Evolutionary conservation across 2,888 invertebrate genomes (phyloP), one percentile per base, ranked within the genome.

Genomic region (Eupithecia dodoneata): DNA sequence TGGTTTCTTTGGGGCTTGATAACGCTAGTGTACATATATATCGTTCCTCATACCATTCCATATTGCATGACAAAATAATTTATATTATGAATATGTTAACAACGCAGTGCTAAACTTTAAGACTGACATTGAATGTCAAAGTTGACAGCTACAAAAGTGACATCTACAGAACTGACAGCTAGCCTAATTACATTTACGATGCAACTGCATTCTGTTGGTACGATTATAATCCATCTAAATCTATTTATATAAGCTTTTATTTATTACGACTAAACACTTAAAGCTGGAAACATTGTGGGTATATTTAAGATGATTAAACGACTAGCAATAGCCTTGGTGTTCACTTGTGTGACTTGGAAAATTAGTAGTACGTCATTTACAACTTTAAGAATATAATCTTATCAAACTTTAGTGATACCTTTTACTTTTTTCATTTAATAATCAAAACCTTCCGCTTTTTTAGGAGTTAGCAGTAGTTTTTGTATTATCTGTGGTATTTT

Each of bases 51-150:
- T 30, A 30, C 30, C 30, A 1, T 30, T 30, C 30, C 30, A 30
- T 30, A 45, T 44, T 15, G 7, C 66, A 67, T 13, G 66, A 42
- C 42, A 42, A 67, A 10, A 9, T 0, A 3, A 9, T 45, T 30
- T 30, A 69, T 45, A n/a, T 69, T 44, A 45, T 45, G 18, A n/a
- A 66, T 13, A 42, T 42, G 4, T 10, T 69, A 63, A 59, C n/a
- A 59, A 18, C 18, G 59, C 59, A 10, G 18, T 10, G 4, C 63
- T 69, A 44, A 18, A 69, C 70, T 45, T 70, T 30, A 9, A n/a
- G 70, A 70, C 18, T 70, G 70, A 70, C 70, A 49, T n/a, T n/a
- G 12, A 70, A 18, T 70, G 70, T 70, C 70, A 70, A 18, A 70
- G 30, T 18, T 70, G 70, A 70, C 70, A 47, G 70, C 47, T 13